Evolutionary conservation across 2,888 invertebrate species (phyloP).

Genomic region (Aphodius sticticus): DNA sequence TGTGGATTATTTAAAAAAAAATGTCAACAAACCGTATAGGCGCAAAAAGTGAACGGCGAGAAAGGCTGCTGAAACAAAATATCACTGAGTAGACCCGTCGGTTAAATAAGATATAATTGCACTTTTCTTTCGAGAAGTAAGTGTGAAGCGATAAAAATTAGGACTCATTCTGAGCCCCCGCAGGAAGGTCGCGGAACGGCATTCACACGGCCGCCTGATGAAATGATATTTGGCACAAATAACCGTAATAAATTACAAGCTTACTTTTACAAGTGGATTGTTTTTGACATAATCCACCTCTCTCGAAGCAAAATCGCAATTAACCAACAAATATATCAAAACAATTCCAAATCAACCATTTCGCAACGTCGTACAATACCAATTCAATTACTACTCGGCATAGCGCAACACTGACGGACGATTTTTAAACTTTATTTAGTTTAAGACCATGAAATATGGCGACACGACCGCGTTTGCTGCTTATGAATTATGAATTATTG

Average conservation of each 20-base stretch:
- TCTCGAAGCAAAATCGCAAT: too few relatives aligned
- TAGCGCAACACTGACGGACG: not conserved
- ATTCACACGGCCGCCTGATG: not conserved
- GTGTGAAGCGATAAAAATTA: not conserved
- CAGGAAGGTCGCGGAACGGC: not conserved
- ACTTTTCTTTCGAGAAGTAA: not conserved
- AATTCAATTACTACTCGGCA: not conserved
- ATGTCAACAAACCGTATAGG: not conserved
- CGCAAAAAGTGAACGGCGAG: not conserved
- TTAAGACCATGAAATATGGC: not conserved
- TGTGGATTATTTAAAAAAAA: not conserved
- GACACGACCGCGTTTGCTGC: conserved; percentile 8
- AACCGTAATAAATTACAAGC: not conserved
- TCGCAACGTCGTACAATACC: not conserved
- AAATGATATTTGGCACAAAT: not conserved
- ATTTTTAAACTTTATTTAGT: not conserved
- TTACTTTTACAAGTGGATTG: not conserved
- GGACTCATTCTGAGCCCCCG: not conserved
- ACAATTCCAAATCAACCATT: too few relatives aligned
- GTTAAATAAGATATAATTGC: conserved; percentile 4
- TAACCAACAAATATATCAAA: too few relatives aligned
- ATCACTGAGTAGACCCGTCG: not conserved
- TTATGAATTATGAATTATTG: conserved; percentile 25
- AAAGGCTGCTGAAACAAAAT: not conserved
- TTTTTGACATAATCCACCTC: too few relatives aligned